These are phyloP conservation scores for Brachyrhaphis roseni DNA, from an alignment of 2,797 vertebrate genomes.

Conservation along the genomic window DNA sequence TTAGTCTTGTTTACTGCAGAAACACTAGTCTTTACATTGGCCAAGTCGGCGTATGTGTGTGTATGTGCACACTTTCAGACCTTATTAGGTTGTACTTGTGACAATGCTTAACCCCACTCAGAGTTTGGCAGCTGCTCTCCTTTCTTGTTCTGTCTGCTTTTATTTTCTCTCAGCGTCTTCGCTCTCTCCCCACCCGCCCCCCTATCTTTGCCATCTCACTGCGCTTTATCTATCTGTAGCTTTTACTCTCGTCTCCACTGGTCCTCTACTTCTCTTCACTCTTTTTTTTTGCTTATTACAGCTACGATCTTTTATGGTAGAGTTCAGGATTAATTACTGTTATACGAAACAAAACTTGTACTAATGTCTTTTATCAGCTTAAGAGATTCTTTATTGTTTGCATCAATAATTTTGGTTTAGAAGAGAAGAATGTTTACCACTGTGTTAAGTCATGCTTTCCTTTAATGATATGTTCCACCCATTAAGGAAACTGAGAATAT, in stretches of 20 bases:
- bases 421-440: not conserved
- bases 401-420: not conserved
- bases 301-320: not conserved
- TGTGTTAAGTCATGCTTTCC: not conserved
- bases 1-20: conserved; percentile 66
- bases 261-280: conserved; percentile 6
- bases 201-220: conserved; percentile 27
- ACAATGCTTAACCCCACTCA: conserved; percentile 80
- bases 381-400: not conserved
- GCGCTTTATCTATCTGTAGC: conserved; percentile 15
- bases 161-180: conserved; percentile 39
- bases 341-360: not conserved
- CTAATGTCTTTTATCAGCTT: not conserved
- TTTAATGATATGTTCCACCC: conserved; percentile 1
- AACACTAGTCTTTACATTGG: conserved; percentile 58
- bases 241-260: conserved; percentile 20
- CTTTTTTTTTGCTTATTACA: not conserved
- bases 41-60: conserved; percentile 53
- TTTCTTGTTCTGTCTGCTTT: conserved; percentile 50
- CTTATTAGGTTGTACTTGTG: conserved; percentile 78
- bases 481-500: not conserved
- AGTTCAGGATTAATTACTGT: not conserved
- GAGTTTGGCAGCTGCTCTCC: conserved; percentile 72
- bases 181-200: conserved; percentile 19
- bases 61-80: conserved; percentile 75